Percentiles rank a stretch among this genome's conserved stretches.
Evolutionary conservation across 2,113 vertebrate genomes (phyloP).

Genomic region (Verasper variegatus): DNA sequence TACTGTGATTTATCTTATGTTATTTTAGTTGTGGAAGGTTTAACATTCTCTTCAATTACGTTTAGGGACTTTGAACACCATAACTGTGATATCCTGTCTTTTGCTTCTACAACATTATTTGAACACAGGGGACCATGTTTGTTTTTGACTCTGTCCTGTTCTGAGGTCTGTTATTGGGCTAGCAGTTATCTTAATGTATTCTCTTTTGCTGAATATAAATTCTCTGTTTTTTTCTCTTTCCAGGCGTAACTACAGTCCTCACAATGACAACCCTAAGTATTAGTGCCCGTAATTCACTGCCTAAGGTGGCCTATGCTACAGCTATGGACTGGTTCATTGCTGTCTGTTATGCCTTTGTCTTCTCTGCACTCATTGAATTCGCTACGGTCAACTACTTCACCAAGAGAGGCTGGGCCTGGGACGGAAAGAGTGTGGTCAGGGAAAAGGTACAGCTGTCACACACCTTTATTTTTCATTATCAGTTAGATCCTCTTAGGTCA

Average conservation of each 20-base stretch:
- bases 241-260: slow-evolving; percentile 95
- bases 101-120: too few relatives aligned
- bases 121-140: too few relatives aligned
- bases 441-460: slow-evolving; percentile 52
- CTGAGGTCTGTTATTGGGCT: too few relatives aligned
- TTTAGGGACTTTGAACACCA: too few relatives aligned
- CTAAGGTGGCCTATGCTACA: slow-evolving; percentile 96
- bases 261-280: slow-evolving; percentile 97
- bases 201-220: not conserved
- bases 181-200: too few relatives aligned
- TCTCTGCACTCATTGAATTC: slow-evolving; percentile 96
- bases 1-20: too few relatives aligned
- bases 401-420: slow-evolving; percentile 97
- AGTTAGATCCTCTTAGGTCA: too few relatives aligned
- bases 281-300: slow-evolving; percentile 93
- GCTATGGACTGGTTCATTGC: slow-evolving; percentile 99
- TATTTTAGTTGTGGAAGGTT: too few relatives aligned
- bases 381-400: slow-evolving; percentile 98
- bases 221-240: not conserved
- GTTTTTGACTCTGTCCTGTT: too few relatives aligned
- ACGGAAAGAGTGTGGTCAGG: slow-evolving; percentile 93
- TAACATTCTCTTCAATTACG: too few relatives aligned
- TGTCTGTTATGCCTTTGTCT: slow-evolving; percentile 96
- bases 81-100: too few relatives aligned
- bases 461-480: not conserved